These are phyloP conservation scores for Ginglymostoma cirratum DNA, from an alignment of 2,113 vertebrate species.

Conservation along the genomic window DNA sequence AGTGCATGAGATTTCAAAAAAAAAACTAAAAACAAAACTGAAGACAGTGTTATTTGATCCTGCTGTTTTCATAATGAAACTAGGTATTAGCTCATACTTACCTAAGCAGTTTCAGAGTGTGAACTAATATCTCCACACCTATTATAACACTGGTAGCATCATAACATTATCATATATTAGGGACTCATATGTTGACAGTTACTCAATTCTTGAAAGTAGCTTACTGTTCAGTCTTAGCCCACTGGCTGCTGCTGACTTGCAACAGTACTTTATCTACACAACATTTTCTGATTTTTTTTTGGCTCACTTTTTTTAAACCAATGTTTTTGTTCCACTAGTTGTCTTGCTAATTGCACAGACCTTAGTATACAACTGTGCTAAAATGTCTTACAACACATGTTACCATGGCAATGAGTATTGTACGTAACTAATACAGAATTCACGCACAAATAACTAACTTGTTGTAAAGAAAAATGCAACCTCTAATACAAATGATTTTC, in stretches of 20 bases:
- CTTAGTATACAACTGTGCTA: not conserved
- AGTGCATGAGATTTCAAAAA: conserved; percentile 20
- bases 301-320: not conserved
- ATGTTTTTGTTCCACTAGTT: not conserved
- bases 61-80: not conserved
- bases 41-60: not conserved
- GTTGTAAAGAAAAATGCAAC: not conserved
- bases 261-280: not conserved
- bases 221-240: not conserved
- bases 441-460: conserved; percentile 2
- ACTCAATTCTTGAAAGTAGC: not conserved
- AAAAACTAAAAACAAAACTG: not conserved
- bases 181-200: not conserved
- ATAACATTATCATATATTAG: not conserved
- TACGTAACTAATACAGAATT: not conserved
- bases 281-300: not conserved
- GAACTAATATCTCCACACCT: not conserved
- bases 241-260: not conserved
- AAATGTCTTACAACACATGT: not conserved
- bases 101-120: not conserved
- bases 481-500: not conserved
- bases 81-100: not conserved
- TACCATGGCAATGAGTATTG: not conserved
- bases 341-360: not conserved
- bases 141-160: not conserved